Conservation (phyloP, 2,888 invertebrate genomes). For the Ennomos quercinarius region DNA sequence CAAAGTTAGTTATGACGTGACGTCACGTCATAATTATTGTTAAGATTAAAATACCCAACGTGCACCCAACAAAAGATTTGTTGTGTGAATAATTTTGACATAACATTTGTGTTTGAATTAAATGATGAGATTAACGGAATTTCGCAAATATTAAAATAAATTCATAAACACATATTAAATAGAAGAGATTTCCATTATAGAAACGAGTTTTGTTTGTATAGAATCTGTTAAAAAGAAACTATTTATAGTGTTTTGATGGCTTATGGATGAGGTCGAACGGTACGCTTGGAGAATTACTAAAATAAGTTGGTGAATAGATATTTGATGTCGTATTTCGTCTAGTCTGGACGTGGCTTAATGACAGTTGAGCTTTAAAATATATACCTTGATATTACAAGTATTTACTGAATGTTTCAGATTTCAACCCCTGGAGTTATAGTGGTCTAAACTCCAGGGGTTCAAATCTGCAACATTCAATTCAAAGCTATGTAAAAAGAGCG, state of each 20-base stretch:
- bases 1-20: too few relatives aligned
- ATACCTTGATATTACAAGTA: background rate
- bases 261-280: slow-evolving; percentile 16
- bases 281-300: slow-evolving; percentile 20
- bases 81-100: background rate
- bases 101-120: slow-evolving; percentile 14
- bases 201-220: slow-evolving; percentile 31
- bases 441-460: too few relatives aligned
- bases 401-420: background rate
- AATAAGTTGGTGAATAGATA: slow-evolving; percentile 7
- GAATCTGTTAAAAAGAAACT: slow-evolving; percentile 12
- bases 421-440: too few relatives aligned
- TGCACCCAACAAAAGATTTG: too few relatives aligned
- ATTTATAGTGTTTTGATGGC: slow-evolving; percentile 26
- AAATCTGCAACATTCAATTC: too few relatives aligned
- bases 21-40: too few relatives aligned
- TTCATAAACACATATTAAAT: slow-evolving; percentile 28
- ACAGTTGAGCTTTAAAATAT: too few relatives aligned
- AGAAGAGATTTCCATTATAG: slow-evolving; percentile 27
- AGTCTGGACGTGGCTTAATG: too few relatives aligned
- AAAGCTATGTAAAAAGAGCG: too few relatives aligned
- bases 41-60: too few relatives aligned
- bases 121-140: slow-evolving; percentile 32
- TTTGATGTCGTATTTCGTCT: background rate
- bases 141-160: slow-evolving; percentile 32